Evolutionary conservation across 2,888 invertebrate genomes (phyloP).

Genomic region (Pyrochroa serraticornis): DNA sequence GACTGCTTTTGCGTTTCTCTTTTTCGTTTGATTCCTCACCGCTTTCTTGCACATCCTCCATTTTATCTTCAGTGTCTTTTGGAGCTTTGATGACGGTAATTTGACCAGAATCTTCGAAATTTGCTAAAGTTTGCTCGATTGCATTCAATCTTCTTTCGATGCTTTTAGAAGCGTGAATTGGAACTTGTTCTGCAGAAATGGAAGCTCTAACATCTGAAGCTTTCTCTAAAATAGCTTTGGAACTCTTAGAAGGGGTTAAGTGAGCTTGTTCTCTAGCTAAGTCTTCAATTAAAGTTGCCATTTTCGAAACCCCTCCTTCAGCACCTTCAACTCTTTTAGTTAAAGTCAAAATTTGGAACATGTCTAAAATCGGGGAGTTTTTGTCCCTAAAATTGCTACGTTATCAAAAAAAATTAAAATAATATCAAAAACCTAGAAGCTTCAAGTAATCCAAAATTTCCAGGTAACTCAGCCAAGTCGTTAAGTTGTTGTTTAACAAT

Average conservation of each 20-base stretch:
- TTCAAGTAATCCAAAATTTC: conserved; percentile 56
- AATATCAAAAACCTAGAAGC: conserved; percentile 45
- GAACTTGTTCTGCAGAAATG: background rate
- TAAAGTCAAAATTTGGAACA: conserved; percentile 70
- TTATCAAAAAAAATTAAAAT: background rate
- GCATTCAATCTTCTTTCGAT: too few relatives aligned
- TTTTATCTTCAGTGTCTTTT: background rate
- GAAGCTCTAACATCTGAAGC: background rate
- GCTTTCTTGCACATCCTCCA: background rate
- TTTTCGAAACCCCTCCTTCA: conserved; percentile 66
- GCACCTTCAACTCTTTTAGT: conserved; percentile 69
- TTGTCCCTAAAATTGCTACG: background rate
- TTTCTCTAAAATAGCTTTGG: background rate
- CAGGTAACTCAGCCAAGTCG: conserved; percentile 55
- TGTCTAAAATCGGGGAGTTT: conserved; percentile 61
- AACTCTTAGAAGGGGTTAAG: background rate
- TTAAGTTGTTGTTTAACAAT: conserved; percentile 53
- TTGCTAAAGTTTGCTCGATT: too few relatives aligned
- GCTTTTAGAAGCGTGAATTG: too few relatives aligned
- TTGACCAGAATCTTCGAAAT: too few relatives aligned
- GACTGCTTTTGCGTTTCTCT: background rate
- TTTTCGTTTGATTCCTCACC: background rate
- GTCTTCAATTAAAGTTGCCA: conserved; percentile 67
- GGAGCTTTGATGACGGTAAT: too few relatives aligned
- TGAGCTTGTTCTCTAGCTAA: conserved; percentile 55